These are phyloP conservation scores for Carpatolechia fugitivella DNA, from an alignment of 2,888 invertebrate species.

Conservation along the genomic window DNA sequence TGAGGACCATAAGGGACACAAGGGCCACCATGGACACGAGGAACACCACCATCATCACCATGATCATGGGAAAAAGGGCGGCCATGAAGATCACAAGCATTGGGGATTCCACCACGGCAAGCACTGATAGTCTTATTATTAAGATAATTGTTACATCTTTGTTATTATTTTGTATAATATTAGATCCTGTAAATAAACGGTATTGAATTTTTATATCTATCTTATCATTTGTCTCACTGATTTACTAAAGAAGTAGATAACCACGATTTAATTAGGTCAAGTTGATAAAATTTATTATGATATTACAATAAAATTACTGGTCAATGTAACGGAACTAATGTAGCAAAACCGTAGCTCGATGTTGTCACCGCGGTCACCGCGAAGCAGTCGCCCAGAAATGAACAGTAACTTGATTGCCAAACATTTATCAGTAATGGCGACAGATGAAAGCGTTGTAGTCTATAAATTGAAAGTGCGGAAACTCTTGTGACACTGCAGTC, in stretches of 20 bases:
- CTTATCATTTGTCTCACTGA: neutral
- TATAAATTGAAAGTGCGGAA: constrained; percentile 70
- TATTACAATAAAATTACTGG: constrained; percentile 22
- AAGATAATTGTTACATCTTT: constrained; percentile 48
- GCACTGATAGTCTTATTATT: constrained; percentile 56
- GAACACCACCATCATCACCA: constrained; percentile 87
- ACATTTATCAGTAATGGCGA: constrained; percentile 67
- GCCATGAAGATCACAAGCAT: constrained; percentile 86
- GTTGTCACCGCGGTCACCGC: constrained; percentile 59
- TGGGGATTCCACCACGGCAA: constrained; percentile 83
- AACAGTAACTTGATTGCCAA: constrained; percentile 71
- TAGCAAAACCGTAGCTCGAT: constrained; percentile 59
- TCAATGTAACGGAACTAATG: constrained; percentile 63
- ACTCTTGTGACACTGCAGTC: constrained; percentile 58
- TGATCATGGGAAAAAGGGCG: constrained; percentile 88
- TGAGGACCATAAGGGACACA: constrained; percentile 89
- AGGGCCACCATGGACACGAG: constrained; percentile 88
- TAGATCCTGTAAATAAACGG: constrained; percentile 66
- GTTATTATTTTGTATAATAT: constrained; percentile 50
- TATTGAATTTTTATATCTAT: constrained; percentile 16
- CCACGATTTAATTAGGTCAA: constrained; percentile 13
- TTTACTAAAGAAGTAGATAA: neutral
- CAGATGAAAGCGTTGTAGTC: constrained; percentile 70
- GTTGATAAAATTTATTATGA: constrained; percentile 30
- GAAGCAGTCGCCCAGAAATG: constrained; percentile 73